Evolutionary conservation across 2,113 vertebrate genomes (phyloP).

Genomic region (Hucho hucho): DNA sequence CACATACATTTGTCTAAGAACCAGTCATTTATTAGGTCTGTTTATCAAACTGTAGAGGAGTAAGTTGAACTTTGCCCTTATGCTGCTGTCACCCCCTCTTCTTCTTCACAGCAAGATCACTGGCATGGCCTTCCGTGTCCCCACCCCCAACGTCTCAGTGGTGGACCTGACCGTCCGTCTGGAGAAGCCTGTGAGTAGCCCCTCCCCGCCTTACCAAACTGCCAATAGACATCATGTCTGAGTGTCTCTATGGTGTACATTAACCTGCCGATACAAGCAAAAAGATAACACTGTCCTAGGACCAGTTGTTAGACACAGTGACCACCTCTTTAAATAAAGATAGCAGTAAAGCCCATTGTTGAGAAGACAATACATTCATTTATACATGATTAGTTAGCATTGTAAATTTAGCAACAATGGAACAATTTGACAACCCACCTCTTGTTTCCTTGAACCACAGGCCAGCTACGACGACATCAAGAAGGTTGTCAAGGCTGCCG

Average conservation of each 20-base stretch:
- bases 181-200: slow-evolving; percentile 86
- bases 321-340: no score
- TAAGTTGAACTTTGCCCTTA: neutral
- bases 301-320: no score
- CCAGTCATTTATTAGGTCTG: neutral
- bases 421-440: neutral
- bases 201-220: no score
- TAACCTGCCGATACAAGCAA: neutral
- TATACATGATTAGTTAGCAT: neutral
- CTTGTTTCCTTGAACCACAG: slow-evolving; percentile 56
- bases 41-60: neutral
- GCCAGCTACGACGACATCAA: slow-evolving; percentile 96
- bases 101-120: slow-evolving; percentile 84
- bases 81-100: neutral
- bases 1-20: neutral
- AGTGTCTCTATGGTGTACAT: neutral
- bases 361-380: no score
- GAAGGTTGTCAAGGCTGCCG: slow-evolving; percentile 88
- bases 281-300: no score
- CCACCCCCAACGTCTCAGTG: slow-evolving; percentile 93
- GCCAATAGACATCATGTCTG: neutral
- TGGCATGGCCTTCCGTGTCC: slow-evolving; percentile 98
- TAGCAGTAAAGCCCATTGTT: no score
- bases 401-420: no score
- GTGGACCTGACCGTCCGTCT: slow-evolving; percentile 95